Evolutionary conservation across 2,113 vertebrate genomes (phyloP), one percentile per base, ranked within the genome.

Genomic region (Maccullochella peelii): DNA sequence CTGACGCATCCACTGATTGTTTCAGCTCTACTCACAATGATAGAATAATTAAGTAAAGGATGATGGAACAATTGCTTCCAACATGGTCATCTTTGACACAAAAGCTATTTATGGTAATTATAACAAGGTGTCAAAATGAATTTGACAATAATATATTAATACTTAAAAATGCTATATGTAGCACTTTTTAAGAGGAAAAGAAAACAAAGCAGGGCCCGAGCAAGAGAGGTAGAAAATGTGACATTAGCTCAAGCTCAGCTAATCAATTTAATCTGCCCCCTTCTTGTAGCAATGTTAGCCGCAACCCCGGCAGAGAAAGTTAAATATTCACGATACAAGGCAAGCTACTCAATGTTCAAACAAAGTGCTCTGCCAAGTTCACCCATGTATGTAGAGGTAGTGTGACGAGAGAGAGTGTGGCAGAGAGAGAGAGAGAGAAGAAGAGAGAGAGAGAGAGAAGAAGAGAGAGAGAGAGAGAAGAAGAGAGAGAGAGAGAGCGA

Each of bases 271-370:
- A 94, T 93, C 79, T 88, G 65, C 59, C 88, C 82, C 82, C 74
- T 78, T 73, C 88, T 59, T 59, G 83, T 80, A 89, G 87, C 78
- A 61, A 83, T 18, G 69, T 83, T 88, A 89, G 86, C 89, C 58
- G 8, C 59, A 62, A 71, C 91, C 90, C 76, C 3, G 76, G 77
- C 81, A 80, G 84, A 85, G 79, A 91, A 92, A 93, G 93, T 94
- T 89, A 94, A 95, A 95, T 94, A 94, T 94, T 95, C 94, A 95
- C 79, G 80, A 87, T 87, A 93, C 90, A 87, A 92, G 88, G 84
- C 90, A 79, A 93, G 92, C 87, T 86, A 83, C 91, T 95, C 90
- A 86, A 90, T 92, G 94, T 92, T 95, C 91, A 95, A 95, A 95
- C 92, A 93, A 94, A 95, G 88, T 91, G 93, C 88, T 86, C 86